Evolutionary conservation across 2,113 vertebrate species (phyloP).

Genomic region (Vanacampus margaritifer): DNA sequence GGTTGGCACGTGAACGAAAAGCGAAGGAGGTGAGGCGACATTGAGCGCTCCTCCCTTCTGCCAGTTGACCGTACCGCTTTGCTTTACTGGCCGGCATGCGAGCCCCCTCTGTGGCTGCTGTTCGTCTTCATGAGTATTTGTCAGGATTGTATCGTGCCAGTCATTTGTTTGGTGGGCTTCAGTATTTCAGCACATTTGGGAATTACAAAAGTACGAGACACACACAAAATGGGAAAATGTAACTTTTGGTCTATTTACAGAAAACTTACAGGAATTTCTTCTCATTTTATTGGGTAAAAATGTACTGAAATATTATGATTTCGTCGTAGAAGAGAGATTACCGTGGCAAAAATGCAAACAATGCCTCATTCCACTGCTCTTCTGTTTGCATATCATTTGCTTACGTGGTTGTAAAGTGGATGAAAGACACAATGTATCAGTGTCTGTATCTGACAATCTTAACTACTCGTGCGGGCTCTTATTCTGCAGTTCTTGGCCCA

Average conservation of each 20-base stretch:
- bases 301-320: not conserved
- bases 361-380: conserved; percentile 33
- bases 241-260: not conserved
- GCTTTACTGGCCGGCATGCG: conserved; percentile 1
- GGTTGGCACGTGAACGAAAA: conserved; percentile 91
- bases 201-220: not conserved
- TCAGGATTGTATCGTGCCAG: not conserved
- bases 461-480: conserved; percentile 17
- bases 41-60: conserved; percentile 67
- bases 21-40: conserved; percentile 94
- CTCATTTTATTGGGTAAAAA: not conserved
- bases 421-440: too few species aligned
- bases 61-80: conserved; percentile 29
- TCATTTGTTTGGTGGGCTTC: not conserved
- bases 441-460: not conserved
- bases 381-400: conserved; percentile 24
- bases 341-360: conserved; percentile 13
- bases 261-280: not conserved
- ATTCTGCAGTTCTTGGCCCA: conserved; percentile 55
- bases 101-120: conserved; percentile 3
- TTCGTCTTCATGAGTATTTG: not conserved
- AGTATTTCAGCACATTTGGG: not conserved
- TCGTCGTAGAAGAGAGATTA: not conserved
- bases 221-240: not conserved
- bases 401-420: conserved; percentile 16